phyloP scores from a whole-genome alignment of 2,888 invertebrate genomes.

The Diarsia mendica region DNA sequence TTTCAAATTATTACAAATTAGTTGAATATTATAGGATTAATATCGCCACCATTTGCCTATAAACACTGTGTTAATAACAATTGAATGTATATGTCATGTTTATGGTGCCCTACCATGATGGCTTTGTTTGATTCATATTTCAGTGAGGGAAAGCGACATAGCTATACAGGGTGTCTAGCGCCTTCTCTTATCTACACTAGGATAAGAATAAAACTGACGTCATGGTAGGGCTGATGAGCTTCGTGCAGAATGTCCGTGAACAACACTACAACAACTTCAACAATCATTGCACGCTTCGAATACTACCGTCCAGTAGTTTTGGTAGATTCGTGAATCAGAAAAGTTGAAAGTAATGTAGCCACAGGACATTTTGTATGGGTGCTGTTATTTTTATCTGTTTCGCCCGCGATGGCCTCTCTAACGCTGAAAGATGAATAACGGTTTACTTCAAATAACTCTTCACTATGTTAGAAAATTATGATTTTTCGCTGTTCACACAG shows the following conservation, averaged over 20 bases:
- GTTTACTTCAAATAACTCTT: not conserved
- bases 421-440: not conserved
- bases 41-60: constrained; percentile 45
- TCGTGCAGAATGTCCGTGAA: constrained; percentile 22
- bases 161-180: no score
- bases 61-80: constrained; percentile 21
- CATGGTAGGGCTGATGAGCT: not conserved
- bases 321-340: not conserved
- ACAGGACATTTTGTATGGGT: constrained; percentile 5
- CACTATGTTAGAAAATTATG: no score
- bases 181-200: no score
- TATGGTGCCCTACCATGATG: no score
- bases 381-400: constrained; percentile 2
- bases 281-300: not conserved
- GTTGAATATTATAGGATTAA: constrained; percentile 38
- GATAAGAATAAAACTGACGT: no score
- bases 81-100: constrained; percentile 13
- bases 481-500: no score
- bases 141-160: no score
- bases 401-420: constrained; percentile 13
- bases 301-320: constrained; percentile 16
- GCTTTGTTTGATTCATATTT: no score
- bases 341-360: not conserved
- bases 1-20: constrained; percentile 56
- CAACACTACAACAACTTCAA: not conserved